Percentiles rank a stretch among this genome's conserved stretches.
phyloP scores from a whole-genome alignment of 2,113 vertebrate species.

The Holacanthus passer region DNA sequence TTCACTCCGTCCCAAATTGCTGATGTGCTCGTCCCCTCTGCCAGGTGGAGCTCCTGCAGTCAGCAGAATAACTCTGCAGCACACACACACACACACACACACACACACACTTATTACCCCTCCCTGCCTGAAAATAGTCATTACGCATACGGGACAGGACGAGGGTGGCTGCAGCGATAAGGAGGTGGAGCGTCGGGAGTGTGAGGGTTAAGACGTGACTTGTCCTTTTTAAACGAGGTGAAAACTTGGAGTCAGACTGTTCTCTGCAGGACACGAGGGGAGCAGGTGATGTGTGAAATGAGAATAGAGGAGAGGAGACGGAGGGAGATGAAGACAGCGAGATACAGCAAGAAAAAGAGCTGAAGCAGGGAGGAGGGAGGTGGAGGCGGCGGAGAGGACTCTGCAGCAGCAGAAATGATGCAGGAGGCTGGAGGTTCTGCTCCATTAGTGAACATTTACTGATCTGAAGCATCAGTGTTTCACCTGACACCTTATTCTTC shows the following conservation, averaged over 20 bases:
- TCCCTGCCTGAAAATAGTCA: slow-evolving; percentile 40
- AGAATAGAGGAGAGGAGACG: slow-evolving; percentile 15
- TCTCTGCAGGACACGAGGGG: slow-evolving; percentile 29
- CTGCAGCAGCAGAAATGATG: slow-evolving; percentile 61
- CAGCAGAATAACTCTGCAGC: slow-evolving; percentile 76
- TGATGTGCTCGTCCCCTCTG: slow-evolving; percentile 52
- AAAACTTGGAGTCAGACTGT: slow-evolving; percentile 47
- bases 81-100: slow-evolving; percentile 45
- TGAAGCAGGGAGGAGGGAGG: slow-evolving; percentile 21
- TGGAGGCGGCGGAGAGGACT: background rate
- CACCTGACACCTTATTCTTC: background rate
- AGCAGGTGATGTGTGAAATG: slow-evolving; percentile 57
- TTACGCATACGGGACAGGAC: slow-evolving; percentile 13
- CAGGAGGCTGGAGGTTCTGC: slow-evolving; percentile 37
- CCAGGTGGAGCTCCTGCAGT: slow-evolving; percentile 68
- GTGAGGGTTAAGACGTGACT: background rate
- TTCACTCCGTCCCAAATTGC: slow-evolving; percentile 59
- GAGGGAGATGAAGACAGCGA: slow-evolving; percentile 18
- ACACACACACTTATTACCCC: slow-evolving; percentile 30
- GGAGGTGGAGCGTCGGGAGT: background rate
- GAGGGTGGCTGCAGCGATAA: background rate
- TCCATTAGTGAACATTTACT: no score
- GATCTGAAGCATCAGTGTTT: background rate
- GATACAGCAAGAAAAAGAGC: slow-evolving; percentile 3
- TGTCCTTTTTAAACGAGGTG: slow-evolving; percentile 32